These are phyloP conservation scores for Amia ocellicauda DNA, from an alignment of 2,113 vertebrate genomes.

Conservation along the genomic window DNA sequence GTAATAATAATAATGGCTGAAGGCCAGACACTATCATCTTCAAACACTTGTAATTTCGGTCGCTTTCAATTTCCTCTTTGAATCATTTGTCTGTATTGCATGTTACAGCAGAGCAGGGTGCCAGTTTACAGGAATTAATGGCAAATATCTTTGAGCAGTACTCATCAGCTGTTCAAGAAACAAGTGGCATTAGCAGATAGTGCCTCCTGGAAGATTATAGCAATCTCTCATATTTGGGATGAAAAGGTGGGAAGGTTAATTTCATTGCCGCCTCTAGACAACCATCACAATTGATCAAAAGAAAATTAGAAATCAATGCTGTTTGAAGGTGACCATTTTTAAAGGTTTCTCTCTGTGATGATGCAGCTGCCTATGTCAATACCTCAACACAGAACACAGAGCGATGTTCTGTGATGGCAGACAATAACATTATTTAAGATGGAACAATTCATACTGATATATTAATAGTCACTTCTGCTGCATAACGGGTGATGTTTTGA, in stretches of 20 bases:
- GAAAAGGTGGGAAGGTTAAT: slow-evolving; percentile 14
- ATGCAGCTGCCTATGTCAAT: neutral
- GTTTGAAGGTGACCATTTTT: slow-evolving; percentile 13
- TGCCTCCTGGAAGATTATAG: neutral
- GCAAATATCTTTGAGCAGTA: neutral
- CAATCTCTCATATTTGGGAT: slow-evolving; percentile 8
- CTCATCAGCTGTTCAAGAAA: neutral
- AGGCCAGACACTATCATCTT: slow-evolving; percentile 4
- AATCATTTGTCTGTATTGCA: neutral
- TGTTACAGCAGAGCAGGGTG: neutral
- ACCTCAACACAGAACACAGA: neutral
- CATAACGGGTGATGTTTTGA: neutral
- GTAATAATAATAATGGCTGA: slow-evolving; percentile 1
- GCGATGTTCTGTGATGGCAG: neutral
- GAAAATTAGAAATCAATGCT: slow-evolving; percentile 27
- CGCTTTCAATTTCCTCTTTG: slow-evolving; percentile 2
- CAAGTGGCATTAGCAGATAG: slow-evolving; percentile 8
- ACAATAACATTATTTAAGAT: no score
- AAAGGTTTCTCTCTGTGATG: neutral
- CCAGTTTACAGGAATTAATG: slow-evolving; percentile 6
- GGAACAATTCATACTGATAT: no score
- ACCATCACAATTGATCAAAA: slow-evolving; percentile 18
- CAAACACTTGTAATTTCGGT: neutral
- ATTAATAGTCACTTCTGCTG: no score
- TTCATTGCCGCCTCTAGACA: slow-evolving; percentile 2